Evolutionary conservation across 92 coral and sea anemone species (phyloP).

Genomic region (Hydrozoanthus gracilis): DNA sequence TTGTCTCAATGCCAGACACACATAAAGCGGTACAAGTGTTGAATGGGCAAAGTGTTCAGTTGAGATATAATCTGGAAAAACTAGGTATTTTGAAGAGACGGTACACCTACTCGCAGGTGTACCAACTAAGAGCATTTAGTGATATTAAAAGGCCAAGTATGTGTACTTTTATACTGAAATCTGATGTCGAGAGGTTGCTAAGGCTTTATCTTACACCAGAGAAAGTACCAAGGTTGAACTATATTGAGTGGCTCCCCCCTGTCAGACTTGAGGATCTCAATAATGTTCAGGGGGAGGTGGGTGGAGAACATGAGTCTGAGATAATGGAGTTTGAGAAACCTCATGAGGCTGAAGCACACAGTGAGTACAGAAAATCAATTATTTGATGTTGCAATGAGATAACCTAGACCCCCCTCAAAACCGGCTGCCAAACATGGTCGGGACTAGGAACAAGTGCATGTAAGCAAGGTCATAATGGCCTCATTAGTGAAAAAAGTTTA

Average conservation of each 20-base stretch:
- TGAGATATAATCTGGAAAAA: conserved; percentile 78
- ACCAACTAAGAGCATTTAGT: conserved; percentile 73
- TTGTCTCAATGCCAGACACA: conserved; percentile 85
- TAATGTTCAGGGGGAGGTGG: not conserved
- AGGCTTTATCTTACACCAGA: conserved; percentile 72
- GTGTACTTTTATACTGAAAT: conserved; percentile 79
- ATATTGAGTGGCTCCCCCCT: conserved; percentile 78
- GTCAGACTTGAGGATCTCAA: conserved; percentile 57
- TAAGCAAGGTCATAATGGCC: too few species aligned
- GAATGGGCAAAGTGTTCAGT: conserved; percentile 89
- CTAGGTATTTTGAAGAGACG: conserved; percentile 71
- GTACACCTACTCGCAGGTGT: conserved; percentile 79
- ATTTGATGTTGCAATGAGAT: too few species aligned
- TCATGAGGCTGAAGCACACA: conserved; percentile 5
- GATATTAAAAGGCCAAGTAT: conserved; percentile 81
- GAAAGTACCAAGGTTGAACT: conserved; percentile 55
- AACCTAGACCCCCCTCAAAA: too few species aligned
- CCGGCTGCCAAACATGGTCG: too few species aligned
- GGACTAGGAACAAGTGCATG: too few species aligned
- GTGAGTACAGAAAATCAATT: not conserved
- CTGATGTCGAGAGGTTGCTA: conserved; percentile 74
- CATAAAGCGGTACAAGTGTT: conserved; percentile 84
- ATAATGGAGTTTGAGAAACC: conserved; percentile 7
- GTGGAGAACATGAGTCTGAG: not conserved
- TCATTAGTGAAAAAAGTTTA: too few species aligned